Conservation (phyloP, 1,140 invertebrate genomes). For the Brachionus asplanchnoidis region DNA sequence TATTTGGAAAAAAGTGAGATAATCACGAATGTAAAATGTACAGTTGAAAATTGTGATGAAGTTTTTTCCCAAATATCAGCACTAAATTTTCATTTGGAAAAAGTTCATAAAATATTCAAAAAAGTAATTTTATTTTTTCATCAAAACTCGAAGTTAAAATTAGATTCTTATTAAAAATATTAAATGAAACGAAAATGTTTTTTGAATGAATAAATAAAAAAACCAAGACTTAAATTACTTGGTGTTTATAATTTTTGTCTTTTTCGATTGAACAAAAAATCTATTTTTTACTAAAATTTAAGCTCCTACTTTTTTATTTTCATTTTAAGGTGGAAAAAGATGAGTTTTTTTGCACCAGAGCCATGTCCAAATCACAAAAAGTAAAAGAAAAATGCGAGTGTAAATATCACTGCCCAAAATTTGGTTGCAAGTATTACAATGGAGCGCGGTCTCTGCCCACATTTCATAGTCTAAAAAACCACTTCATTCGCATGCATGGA, state of each 20-base stretch:
- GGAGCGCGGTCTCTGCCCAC: neutral
- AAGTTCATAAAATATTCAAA: constrained; percentile 26
- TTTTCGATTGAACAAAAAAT: neutral
- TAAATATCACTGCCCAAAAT: constrained; percentile 5
- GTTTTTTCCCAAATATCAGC: constrained; percentile 20
- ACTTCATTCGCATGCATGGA: constrained; percentile 36
- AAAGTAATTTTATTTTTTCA: neutral
- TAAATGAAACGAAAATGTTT: neutral
- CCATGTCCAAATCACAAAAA: constrained; percentile 20
- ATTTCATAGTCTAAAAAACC: constrained; percentile 36
- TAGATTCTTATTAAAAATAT: neutral
- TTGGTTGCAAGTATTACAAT: constrained; percentile 29
- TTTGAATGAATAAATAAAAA: neutral
- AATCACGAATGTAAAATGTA: neutral
- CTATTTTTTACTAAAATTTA: neutral
- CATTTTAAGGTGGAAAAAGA: neutral
- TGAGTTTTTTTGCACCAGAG: neutral
- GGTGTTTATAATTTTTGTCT: neutral
- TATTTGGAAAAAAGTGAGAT: constrained; percentile 10
- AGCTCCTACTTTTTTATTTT: neutral
- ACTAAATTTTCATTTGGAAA: constrained; percentile 36
- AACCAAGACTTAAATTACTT: neutral
- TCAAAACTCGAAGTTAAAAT: neutral
- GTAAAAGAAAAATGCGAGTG: constrained; percentile 26
- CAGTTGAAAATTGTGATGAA: neutral